Evolutionary conservation across 37 sponge, comb jelly and placozoan genomes (phyloP).

Genomic region (Hexactinellida sp.): DNA sequence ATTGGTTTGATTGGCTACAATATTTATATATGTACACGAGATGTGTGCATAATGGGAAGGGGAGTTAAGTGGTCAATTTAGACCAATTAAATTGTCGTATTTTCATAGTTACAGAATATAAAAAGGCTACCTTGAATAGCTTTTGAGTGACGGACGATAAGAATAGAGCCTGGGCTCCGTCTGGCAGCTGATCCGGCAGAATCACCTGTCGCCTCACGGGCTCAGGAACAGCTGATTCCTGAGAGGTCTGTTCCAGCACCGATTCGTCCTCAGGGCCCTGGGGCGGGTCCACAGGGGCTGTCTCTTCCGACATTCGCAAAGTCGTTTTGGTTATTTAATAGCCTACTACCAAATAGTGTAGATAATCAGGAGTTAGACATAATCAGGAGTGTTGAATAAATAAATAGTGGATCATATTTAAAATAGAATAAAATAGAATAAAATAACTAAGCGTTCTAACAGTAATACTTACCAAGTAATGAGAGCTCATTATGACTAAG

Average conservation of each 20-base stretch:
- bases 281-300: background rate
- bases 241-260: background rate
- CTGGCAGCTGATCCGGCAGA: background rate
- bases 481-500: too few relatives aligned
- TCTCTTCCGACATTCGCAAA: background rate
- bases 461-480: too few relatives aligned
- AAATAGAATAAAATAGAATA: too few relatives aligned
- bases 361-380: too few relatives aligned
- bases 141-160: conserved; percentile 1
- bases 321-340: too few relatives aligned
- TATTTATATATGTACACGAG: background rate
- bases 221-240: background rate
- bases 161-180: background rate
- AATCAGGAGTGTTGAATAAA: too few relatives aligned
- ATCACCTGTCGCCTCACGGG: background rate
- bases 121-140: background rate
- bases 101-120: background rate
- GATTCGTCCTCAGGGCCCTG: background rate
- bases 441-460: too few relatives aligned
- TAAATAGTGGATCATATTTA: too few relatives aligned
- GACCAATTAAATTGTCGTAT: background rate
- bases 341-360: too few relatives aligned
- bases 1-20: background rate
- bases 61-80: background rate
- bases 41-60: background rate